A percentile compares a stretch with the other conserved stretches of the same genome.
Evolutionary conservation across 2,797 vertebrate genomes (phyloP).

Genomic region (Mus spretus): DNA sequence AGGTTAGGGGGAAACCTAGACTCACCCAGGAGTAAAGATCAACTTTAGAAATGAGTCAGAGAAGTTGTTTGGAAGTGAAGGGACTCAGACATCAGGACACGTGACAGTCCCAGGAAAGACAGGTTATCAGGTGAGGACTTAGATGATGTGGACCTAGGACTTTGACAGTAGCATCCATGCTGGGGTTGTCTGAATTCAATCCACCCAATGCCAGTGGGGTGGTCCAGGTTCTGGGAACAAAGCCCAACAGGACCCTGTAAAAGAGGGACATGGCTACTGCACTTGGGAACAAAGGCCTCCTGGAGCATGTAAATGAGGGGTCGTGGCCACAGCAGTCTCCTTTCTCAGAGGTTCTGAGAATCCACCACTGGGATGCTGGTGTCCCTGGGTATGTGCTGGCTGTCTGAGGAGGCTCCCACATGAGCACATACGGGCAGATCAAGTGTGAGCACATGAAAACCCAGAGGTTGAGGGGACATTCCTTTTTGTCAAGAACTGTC

Average conservation of each 20-base stretch:
- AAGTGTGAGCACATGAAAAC: accelerated
- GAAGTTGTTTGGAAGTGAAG: not conserved
- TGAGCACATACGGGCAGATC: not conserved
- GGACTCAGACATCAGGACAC: not conserved
- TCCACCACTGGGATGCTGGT: not conserved
- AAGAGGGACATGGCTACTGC: not conserved
- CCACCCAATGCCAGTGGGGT: not conserved
- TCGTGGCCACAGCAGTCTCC: not conserved
- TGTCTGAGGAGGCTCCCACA: not conserved
- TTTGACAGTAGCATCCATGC: not conserved
- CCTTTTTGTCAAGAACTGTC: not conserved
- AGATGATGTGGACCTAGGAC: not conserved
- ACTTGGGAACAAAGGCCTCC: not conserved
- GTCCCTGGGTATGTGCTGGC: not conserved
- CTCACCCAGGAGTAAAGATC: not conserved
- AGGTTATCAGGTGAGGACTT: not conserved
- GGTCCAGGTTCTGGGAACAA: not conserved
- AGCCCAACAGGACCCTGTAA: accelerated
- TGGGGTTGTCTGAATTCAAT: not conserved
- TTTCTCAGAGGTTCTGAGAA: not conserved
- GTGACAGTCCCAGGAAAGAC: not conserved
- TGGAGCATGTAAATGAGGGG: not conserved
- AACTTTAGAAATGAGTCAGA: not conserved
- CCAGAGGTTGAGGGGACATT: accelerated
- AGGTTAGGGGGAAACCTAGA: not conserved